A percentile compares a stretch with the other conserved stretches of the same genome.
phyloP scores from a whole-genome alignment of 1,140 invertebrate species.

The Macrosteles quadrilineatus region DNA sequence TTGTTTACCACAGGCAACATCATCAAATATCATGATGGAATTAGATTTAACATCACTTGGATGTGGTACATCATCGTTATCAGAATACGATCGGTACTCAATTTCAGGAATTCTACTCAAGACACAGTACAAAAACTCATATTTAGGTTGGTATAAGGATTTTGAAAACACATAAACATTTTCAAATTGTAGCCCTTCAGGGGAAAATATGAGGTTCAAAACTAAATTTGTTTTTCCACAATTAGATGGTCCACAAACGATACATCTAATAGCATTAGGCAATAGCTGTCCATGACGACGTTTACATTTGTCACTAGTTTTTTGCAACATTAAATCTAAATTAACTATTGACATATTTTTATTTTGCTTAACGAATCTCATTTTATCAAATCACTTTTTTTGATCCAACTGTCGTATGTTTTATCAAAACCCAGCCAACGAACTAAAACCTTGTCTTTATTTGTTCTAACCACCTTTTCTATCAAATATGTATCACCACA shows the following conservation, averaged over 20 bases:
- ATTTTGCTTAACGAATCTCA: constrained; percentile 4
- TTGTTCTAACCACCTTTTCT: constrained; percentile 44
- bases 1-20: constrained; percentile 42
- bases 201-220: constrained; percentile 41
- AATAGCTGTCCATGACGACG: constrained; percentile 39
- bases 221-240: constrained; percentile 50
- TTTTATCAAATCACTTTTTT: constrained; percentile 35
- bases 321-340: neutral
- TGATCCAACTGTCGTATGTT: constrained; percentile 45
- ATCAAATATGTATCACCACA: constrained; percentile 45
- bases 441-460: constrained; percentile 45
- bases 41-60: constrained; percentile 39
- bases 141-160: constrained; percentile 48
- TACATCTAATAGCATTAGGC: constrained; percentile 40
- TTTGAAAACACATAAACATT: constrained; percentile 51
- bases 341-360: neutral
- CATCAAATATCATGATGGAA: constrained; percentile 50
- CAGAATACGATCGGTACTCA: constrained; percentile 19
- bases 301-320: neutral
- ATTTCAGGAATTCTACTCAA: constrained; percentile 41
- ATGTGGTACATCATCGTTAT: constrained; percentile 29
- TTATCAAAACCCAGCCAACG: constrained; percentile 47
- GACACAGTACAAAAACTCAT: constrained; percentile 43
- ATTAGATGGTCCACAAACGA: constrained; percentile 45
- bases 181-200: constrained; percentile 47